Conservation (phyloP, 2,797 vertebrate species). For the Oreochromis mossambicus region DNA sequence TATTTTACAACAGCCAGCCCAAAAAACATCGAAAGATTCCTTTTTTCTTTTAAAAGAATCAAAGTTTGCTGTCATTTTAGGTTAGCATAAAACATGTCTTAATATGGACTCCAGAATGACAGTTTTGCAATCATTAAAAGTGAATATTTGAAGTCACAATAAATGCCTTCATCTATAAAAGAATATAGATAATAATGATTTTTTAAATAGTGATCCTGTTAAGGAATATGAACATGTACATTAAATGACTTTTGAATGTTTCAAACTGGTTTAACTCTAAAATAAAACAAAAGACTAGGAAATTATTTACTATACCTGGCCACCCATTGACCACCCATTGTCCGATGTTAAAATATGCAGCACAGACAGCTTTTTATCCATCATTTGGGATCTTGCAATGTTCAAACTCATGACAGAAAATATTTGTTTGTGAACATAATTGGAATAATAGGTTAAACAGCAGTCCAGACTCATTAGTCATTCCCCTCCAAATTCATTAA, state of each 20-base stretch:
- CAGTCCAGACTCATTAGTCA: background rate
- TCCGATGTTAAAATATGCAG: background rate
- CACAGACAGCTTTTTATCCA: background rate
- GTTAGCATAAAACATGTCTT: background rate
- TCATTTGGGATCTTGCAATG: background rate
- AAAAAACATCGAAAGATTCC: background rate
- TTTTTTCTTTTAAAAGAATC: background rate
- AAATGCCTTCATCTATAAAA: background rate
- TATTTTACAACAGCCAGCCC: background rate
- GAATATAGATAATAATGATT: background rate
- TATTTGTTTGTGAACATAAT: background rate
- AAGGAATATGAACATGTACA: background rate
- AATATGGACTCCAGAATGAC: background rate
- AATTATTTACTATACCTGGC: background rate
- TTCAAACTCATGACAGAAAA: background rate
- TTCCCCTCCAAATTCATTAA: background rate
- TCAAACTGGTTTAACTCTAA: background rate
- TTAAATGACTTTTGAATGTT: accelerated
- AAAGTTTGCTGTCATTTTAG: background rate
- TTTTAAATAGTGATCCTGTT: accelerated
- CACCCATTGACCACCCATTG: background rate
- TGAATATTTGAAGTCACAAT: background rate
- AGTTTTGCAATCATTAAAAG: background rate
- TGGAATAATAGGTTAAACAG: background rate
- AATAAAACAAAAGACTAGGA: background rate